Percentiles rank a stretch among this genome's conserved stretches.
These are phyloP conservation scores for Armadillidium nasatum DNA, from an alignment of 1,140 invertebrate species.

Conservation along the genomic window DNA sequence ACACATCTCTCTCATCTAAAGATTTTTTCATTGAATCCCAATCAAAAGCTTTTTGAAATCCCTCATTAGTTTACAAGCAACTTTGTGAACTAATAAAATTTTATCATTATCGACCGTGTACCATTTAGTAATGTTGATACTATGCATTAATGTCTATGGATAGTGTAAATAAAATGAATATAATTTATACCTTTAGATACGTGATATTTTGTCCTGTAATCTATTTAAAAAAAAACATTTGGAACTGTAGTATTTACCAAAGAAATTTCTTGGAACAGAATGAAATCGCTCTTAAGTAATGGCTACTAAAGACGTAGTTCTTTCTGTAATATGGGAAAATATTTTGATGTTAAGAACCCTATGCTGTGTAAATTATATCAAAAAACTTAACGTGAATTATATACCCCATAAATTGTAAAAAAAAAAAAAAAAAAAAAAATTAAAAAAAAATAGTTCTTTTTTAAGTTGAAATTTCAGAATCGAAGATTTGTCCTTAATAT, in stretches of 20 bases:
- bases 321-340: neutral
- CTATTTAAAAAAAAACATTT: neutral
- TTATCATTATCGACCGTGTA: neutral
- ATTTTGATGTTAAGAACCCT: neutral
- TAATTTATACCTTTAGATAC: conserved; percentile 6
- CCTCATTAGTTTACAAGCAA: neutral
- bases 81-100: neutral
- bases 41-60: neutral
- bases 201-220: neutral
- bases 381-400: too few species aligned
- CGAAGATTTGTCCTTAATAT: too few species aligned
- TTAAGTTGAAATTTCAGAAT: too few species aligned
- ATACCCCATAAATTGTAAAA: too few species aligned
- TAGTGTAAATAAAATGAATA: neutral
- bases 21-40: neutral
- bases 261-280: neutral
- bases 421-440: too few species aligned
- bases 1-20: neutral
- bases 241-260: neutral
- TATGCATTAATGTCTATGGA: conserved; percentile 8
- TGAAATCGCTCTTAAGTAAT: neutral
- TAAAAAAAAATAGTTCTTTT: too few species aligned
- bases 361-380: too few species aligned
- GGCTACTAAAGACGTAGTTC: neutral
- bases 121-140: neutral